Conservation (phyloP, 2,113 vertebrate species). For the Saccopteryx bilineata region DNA sequence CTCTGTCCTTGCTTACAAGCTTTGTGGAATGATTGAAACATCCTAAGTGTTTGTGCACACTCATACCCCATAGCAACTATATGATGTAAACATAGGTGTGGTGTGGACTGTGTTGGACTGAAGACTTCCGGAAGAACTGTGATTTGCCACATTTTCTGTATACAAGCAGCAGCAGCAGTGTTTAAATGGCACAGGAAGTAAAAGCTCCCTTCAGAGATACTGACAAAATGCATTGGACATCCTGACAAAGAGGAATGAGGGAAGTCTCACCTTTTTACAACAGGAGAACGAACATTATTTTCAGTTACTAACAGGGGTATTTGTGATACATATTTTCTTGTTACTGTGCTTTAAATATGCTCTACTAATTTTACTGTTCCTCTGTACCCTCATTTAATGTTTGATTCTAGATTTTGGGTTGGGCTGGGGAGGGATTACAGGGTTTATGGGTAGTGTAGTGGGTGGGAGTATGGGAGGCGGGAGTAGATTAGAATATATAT, state of each 20-base stretch:
- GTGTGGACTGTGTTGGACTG: neutral
- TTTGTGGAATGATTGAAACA: conserved; percentile 13
- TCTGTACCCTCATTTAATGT: conserved; percentile 55
- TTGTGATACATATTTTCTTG: conserved; percentile 27
- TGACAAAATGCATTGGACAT: conserved; percentile 5
- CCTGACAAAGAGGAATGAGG: conserved; percentile 3
- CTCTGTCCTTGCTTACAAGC: neutral
- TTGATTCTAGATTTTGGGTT: conserved; percentile 44
- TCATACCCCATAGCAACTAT: neutral
- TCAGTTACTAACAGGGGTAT: neutral
- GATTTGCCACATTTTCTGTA: neutral
- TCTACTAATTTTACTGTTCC: neutral
- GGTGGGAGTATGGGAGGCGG: neutral
- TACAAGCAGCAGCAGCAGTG: neutral
- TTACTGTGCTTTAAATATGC: conserved; percentile 55
- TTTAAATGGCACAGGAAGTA: conserved; percentile 23
- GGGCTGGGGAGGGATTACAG: neutral
- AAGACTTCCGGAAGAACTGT: conserved; percentile 23
- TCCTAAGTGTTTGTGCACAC: neutral
- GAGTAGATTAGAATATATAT: conserved; percentile 38
- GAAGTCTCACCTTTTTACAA: conserved; percentile 1
- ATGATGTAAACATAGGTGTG: neutral
- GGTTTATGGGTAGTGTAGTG: neutral
- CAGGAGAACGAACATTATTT: conserved; percentile 34
- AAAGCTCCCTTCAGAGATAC: neutral